These are phyloP conservation scores for Pogonognathellus flavescens DNA, from an alignment of 1,140 invertebrate genomes.

Conservation along the genomic window DNA sequence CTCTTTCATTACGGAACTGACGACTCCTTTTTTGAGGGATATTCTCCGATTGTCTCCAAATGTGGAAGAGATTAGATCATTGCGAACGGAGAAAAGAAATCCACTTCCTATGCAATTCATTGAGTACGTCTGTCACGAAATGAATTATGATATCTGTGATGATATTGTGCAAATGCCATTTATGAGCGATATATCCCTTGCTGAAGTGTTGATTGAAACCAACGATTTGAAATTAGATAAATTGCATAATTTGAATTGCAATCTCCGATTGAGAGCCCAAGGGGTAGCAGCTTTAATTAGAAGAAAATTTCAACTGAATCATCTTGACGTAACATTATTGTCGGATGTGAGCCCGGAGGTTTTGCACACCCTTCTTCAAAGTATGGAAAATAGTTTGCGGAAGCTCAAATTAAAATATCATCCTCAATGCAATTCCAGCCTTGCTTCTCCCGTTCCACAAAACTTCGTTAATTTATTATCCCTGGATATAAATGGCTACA, in stretches of 20 bases:
- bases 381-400: conserved; percentile 21
- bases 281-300: conserved; percentile 11
- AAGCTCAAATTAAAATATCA: conserved; percentile 58
- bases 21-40: conserved; percentile 57
- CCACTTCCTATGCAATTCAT: conserved; percentile 60
- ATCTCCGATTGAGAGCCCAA: conserved; percentile 37
- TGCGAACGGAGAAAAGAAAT: conserved; percentile 47
- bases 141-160: conserved; percentile 59
- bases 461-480: conserved; percentile 13
- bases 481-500: conserved; percentile 45
- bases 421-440: conserved; percentile 47
- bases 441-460: conserved; percentile 3
- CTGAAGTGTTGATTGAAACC: conserved; percentile 57
- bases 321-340: conserved; percentile 53
- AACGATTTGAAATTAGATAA: conserved; percentile 51
- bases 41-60: conserved; percentile 52
- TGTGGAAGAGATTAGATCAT: conserved; percentile 52
- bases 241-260: conserved; percentile 52
- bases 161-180: conserved; percentile 60
- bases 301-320: conserved; percentile 32
- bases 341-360: conserved; percentile 47
- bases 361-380: conserved; percentile 43
- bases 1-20: conserved; percentile 56
- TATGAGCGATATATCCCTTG: conserved; percentile 52
- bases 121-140: conserved; percentile 57